Percentiles rank a stretch among this genome's conserved stretches.
Conservation (phyloP, 2,888 invertebrate genomes). For the Drosophila testacea region DNA sequence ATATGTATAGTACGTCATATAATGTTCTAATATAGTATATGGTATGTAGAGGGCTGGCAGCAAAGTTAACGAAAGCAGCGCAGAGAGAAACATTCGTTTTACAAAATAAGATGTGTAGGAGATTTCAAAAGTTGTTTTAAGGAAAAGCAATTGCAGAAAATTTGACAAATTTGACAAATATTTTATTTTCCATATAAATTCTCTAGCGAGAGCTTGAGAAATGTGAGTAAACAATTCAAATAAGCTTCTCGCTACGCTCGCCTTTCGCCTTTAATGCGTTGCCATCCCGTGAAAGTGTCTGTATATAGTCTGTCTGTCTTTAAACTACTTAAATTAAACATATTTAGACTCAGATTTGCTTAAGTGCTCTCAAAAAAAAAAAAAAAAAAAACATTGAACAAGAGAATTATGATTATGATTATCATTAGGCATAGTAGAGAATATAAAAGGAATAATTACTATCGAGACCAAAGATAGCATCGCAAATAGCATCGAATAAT, state of each 20-base stretch:
- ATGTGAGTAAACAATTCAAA: too few species aligned
- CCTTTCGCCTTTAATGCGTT: not conserved
- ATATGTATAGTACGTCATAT: conserved; percentile 15
- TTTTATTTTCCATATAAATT: too few species aligned
- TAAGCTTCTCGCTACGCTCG: not conserved
- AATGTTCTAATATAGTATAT: conserved; percentile 9
- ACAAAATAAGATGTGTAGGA: not conserved
- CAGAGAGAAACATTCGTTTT: not conserved
- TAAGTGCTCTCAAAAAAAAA: conserved; percentile 74
- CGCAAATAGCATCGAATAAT: conserved; percentile 81
- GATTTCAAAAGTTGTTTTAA: not conserved
- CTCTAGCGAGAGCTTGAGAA: too few species aligned
- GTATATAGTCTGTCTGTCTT: conserved; percentile 28
- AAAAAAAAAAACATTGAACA: conserved; percentile 40
- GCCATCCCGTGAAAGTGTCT: conserved; percentile 19
- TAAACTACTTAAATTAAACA: conserved; percentile 52
- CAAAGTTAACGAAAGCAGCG: not conserved
- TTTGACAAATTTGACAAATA: not conserved
- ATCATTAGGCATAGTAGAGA: conserved; percentile 73
- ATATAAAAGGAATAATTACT: conserved; percentile 79
- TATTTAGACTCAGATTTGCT: conserved; percentile 54
- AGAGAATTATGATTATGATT: conserved; percentile 57
- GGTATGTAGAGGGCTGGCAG: conserved; percentile 2
- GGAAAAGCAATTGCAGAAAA: not conserved
- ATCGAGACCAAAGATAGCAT: conserved; percentile 81